Conservation (phyloP, 30 jellyfish, hydroid and myxozoan species). For the Chironex yamaguchii region DNA sequence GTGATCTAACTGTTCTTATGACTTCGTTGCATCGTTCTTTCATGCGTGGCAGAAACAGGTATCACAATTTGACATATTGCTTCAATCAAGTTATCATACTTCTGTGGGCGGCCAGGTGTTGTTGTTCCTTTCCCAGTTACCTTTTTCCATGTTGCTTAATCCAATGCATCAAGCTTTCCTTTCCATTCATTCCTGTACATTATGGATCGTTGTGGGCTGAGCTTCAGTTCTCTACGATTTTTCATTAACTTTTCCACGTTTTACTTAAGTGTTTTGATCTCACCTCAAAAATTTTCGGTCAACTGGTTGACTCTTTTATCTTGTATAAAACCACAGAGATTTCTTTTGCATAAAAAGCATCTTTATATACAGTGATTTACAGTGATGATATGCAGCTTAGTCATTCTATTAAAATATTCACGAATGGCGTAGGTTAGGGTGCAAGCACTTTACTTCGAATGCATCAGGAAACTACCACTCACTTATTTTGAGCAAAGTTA, state of each 20-base stretch:
- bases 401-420: too few relatives aligned
- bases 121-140: constrained; percentile 40
- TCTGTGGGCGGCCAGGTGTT: constrained; percentile 64
- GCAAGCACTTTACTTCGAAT: too few relatives aligned
- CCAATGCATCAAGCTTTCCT: constrained; percentile 24
- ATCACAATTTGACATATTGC: constrained; percentile 65
- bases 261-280: constrained; percentile 34
- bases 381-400: too few relatives aligned
- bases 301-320: constrained; percentile 32
- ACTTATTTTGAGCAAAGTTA: too few relatives aligned
- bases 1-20: constrained; percentile 66
- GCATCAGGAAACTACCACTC: too few relatives aligned
- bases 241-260: constrained; percentile 31
- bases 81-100: constrained; percentile 57
- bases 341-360: too few relatives aligned
- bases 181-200: constrained; percentile 33
- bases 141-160: constrained; percentile 33
- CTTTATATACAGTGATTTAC: too few relatives aligned
- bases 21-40: constrained; percentile 66
- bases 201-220: constrained; percentile 40
- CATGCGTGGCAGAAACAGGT: constrained; percentile 72
- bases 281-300: constrained; percentile 37
- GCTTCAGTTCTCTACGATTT: constrained; percentile 31
- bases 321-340: constrained; percentile 22
- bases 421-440: too few relatives aligned